Evolutionary conservation across 2,888 invertebrate species (phyloP).

Genomic region (Tuta absoluta): DNA sequence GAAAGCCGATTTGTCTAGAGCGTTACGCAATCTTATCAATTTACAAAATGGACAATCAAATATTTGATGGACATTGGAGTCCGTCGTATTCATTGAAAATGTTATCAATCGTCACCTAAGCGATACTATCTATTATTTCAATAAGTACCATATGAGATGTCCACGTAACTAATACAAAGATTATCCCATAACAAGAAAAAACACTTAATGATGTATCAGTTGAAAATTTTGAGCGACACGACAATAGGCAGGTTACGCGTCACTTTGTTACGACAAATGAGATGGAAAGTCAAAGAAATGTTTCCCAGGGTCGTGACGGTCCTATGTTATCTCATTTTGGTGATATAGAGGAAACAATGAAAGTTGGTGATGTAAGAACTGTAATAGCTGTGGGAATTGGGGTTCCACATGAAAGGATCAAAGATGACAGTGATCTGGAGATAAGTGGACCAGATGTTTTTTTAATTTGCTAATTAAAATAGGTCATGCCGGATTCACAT

Average conservation of each 20-base stretch:
- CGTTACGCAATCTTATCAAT: not conserved
- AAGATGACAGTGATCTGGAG: conserved; percentile 36
- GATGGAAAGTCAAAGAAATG: conserved; percentile 65
- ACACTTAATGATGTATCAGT: conserved; percentile 31
- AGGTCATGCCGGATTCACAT: not conserved
- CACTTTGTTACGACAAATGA: conserved; percentile 40
- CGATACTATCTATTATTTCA: conserved; percentile 6
- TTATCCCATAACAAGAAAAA: conserved; percentile 22
- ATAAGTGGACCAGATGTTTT: conserved; percentile 4
- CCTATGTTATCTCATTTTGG: conserved; percentile 68
- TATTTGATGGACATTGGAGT: not conserved
- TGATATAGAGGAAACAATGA: conserved; percentile 66
- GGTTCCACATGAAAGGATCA: conserved; percentile 37
- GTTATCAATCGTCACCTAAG: conserved; percentile 5
- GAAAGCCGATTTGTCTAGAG: conserved; percentile 6
- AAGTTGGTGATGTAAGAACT: conserved; percentile 45
- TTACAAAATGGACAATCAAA: not conserved
- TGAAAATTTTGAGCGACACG: conserved; percentile 29
- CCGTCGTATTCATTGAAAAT: not conserved
- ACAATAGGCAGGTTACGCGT: conserved; percentile 52
- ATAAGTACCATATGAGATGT: not conserved
- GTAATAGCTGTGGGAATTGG: conserved; percentile 48
- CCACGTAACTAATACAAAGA: conserved; percentile 23
- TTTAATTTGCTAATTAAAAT: not conserved
- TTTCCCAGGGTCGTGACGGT: conserved; percentile 66